Conservation (phyloP, 2,113 vertebrate species). For the Heptranchias perlo region DNA sequence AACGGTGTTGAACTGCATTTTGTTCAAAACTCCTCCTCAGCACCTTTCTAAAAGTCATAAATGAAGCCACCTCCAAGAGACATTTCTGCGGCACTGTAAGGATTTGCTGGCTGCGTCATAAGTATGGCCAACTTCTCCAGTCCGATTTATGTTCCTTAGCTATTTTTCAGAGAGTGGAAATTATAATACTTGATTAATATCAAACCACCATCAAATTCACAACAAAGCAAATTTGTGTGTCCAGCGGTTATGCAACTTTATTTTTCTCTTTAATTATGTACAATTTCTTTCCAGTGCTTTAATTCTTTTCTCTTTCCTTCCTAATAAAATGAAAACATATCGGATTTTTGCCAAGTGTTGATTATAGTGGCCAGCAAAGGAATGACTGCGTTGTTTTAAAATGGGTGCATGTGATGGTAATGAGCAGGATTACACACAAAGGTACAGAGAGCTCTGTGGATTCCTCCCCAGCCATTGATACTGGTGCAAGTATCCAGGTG, state of each 20-base stretch:
- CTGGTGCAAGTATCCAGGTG: no score
- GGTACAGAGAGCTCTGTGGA: no score
- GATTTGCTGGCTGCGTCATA: neutral
- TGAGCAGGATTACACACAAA: no score
- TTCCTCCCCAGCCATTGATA: no score
- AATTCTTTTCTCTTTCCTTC: neutral
- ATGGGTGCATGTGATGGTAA: no score
- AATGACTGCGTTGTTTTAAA: no score
- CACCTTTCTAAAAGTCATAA: neutral
- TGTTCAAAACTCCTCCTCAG: neutral
- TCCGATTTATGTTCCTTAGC: neutral
- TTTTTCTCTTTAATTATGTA: neutral
- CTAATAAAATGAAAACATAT: neutral
- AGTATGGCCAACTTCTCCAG: neutral
- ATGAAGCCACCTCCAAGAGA: neutral
- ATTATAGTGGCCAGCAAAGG: neutral
- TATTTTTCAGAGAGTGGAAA: neutral
- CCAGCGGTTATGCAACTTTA: neutral
- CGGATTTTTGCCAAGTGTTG: neutral
- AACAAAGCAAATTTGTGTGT: neutral
- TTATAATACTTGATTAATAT: neutral
- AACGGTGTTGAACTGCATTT: neutral
- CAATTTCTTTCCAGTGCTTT: neutral
- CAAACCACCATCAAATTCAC: neutral
- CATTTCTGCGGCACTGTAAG: neutral